A percentile compares a stretch with the other conserved stretches of the same genome.
phyloP scores from a whole-genome alignment of 2,113 vertebrate genomes.

The Gnathonemus longibarbis region DNA sequence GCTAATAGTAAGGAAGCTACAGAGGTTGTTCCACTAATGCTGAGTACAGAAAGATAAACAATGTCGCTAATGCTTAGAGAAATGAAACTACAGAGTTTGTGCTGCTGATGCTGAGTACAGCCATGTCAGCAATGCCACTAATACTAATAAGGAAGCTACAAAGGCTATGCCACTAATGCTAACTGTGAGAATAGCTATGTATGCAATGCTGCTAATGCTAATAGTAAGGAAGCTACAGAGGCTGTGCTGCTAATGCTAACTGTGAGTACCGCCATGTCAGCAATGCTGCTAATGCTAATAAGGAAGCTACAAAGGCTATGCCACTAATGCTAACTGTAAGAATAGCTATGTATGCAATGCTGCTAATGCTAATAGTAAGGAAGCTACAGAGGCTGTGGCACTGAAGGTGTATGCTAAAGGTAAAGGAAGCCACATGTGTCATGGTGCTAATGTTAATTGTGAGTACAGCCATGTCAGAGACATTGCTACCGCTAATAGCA shows the following conservation, averaged over 20 bases:
- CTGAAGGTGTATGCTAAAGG: neutral
- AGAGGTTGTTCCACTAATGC: neutral
- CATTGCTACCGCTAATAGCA: neutral
- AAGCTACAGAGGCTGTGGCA: too few relatives aligned
- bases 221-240: too few relatives aligned
- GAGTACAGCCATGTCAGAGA: neutral
- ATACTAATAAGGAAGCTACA: too few relatives aligned
- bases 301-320: too few relatives aligned
- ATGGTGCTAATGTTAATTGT: neutral
- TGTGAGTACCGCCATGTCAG: neutral
- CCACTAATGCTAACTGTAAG: neutral
- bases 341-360: too few relatives aligned
- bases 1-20: neutral
- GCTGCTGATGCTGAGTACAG: too few relatives aligned
- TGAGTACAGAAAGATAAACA: neutral
- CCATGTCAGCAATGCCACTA: too few relatives aligned
- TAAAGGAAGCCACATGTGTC: neutral
- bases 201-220: neutral
- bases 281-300: neutral
- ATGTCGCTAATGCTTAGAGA: neutral
- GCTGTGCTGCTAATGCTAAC: neutral
- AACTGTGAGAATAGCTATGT: neutral
- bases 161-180: neutral
- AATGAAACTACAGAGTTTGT: neutral
- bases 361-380: too few relatives aligned